phyloP scores from a whole-genome alignment of 2,797 vertebrate species.

The Linurgus olivaceus region DNA sequence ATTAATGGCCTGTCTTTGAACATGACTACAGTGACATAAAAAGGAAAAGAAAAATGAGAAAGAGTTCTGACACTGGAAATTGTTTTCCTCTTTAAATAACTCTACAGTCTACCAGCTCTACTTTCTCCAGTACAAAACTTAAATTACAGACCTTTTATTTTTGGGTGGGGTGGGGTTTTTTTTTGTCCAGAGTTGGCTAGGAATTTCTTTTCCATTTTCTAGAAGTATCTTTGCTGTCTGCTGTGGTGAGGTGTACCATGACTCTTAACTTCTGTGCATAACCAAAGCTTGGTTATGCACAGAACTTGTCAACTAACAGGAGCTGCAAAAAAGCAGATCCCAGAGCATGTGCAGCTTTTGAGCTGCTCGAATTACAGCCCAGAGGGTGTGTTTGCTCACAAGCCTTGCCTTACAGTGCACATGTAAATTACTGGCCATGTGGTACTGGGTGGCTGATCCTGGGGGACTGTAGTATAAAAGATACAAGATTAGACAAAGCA shows the following conservation, averaged over 20 bases:
- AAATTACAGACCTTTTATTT: not conserved
- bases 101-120: not conserved
- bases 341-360: not conserved
- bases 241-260: not conserved
- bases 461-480: not conserved
- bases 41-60: not conserved
- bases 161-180: not conserved
- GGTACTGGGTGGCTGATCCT: not conserved
- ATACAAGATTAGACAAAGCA: not conserved
- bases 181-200: not conserved
- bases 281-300: not conserved
- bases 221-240: not conserved
- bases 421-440: not conserved
- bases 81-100: not conserved
- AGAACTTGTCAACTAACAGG: not conserved
- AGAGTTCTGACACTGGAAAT: not conserved
- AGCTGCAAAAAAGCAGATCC: not conserved
- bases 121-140: not conserved
- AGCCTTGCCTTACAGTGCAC: not conserved
- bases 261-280: not conserved
- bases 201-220: not conserved
- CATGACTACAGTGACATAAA: not conserved
- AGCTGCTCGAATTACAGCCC: not conserved
- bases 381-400: not conserved
- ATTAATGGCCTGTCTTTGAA: slow-evolving; percentile 11